Conservation (phyloP, 2,888 invertebrate genomes). For the Lasius fuliginosus region DNA sequence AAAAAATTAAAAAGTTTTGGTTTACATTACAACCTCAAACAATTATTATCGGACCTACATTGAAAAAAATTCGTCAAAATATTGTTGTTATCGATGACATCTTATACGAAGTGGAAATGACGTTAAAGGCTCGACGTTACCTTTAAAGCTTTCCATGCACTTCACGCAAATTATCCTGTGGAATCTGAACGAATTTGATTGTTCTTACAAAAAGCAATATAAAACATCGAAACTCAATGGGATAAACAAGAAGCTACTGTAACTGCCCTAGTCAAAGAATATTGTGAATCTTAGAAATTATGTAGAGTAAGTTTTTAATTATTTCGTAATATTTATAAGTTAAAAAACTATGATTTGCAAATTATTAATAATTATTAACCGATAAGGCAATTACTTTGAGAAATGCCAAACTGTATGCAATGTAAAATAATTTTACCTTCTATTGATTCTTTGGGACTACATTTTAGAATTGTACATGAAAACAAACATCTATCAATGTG, state of each 20-base stretch:
- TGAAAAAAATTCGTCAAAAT: not conserved
- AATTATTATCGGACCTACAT: not conserved
- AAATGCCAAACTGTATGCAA: too few relatives aligned
- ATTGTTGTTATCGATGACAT: not conserved
- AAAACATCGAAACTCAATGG: not conserved
- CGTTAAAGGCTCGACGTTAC: not conserved
- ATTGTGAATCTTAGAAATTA: not conserved
- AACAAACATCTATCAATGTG: too few relatives aligned
- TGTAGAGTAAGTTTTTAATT: not conserved
- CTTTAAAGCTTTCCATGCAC: conserved; percentile 9
- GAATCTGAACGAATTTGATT: conserved; percentile 12
- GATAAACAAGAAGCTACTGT: conserved; percentile 5
- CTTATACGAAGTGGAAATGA: not conserved
- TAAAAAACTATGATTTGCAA: not conserved
- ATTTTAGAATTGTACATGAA: too few relatives aligned
- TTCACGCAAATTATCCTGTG: not conserved
- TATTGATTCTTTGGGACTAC: too few relatives aligned
- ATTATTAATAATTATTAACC: not conserved
- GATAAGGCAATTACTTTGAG: too few relatives aligned
- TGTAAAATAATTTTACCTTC: too few relatives aligned
- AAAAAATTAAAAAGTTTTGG: not conserved
- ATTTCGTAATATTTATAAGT: not conserved
- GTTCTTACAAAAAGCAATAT: not conserved
- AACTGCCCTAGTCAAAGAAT: not conserved
- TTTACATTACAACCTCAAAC: not conserved